Evolutionary conservation across 2,888 invertebrate genomes (phyloP).

Genomic region (Apamea sordens): DNA sequence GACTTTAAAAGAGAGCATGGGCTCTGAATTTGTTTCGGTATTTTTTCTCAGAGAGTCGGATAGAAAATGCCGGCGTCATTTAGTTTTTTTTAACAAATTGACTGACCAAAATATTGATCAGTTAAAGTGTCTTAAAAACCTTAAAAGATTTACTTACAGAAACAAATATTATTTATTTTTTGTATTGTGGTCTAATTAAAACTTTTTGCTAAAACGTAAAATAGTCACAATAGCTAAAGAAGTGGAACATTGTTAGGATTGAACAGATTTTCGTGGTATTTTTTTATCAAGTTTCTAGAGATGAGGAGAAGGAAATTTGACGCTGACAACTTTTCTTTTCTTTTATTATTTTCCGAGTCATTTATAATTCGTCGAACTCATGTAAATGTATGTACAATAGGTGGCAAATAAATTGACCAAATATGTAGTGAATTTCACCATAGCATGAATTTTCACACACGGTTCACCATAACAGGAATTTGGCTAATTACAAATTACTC

Average conservation of each 20-base stretch:
- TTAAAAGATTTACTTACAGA: not conserved
- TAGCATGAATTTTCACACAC: no score
- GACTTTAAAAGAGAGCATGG: not conserved
- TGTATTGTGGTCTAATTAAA: not conserved
- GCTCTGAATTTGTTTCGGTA: not conserved
- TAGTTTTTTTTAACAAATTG: not conserved
- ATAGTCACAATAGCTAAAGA: not conserved
- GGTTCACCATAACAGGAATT: no score
- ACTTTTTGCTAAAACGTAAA: not conserved
- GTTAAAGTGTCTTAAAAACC: not conserved
- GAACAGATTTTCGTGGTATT: not conserved
- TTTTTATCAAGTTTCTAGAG: not conserved
- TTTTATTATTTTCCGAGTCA: not conserved
- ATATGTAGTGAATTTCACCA: not conserved
- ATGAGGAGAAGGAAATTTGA: not conserved
- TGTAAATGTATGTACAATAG: not conserved
- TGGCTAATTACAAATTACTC: no score
- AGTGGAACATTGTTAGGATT: not conserved
- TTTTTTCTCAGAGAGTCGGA: not conserved
- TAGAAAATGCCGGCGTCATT: not conserved
- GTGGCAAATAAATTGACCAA: not conserved
- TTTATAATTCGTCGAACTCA: not conserved
- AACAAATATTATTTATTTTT: not conserved
- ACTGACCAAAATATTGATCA: not conserved
- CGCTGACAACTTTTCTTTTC: not conserved